Evolutionary conservation across 30 jellyfish, hydroid and myxozoan species (phyloP).

Genomic region (Phacellophora camtschatica): DNA sequence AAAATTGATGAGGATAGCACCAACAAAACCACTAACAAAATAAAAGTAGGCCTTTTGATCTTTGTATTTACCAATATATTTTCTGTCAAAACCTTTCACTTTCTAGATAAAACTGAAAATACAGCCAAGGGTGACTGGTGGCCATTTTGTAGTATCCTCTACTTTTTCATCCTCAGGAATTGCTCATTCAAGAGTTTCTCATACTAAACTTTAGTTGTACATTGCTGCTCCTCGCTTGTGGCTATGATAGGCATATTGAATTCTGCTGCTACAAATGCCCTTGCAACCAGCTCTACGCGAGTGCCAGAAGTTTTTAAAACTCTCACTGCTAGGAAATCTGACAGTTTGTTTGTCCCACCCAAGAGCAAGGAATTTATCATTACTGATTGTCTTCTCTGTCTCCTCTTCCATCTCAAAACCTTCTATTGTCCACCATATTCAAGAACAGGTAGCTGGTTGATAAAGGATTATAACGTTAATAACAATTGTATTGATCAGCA

Average conservation of each 20-base stretch:
- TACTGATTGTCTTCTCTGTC: background rate
- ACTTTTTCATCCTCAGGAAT: background rate
- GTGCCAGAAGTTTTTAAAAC: constrained; percentile 48
- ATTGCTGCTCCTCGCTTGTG: constrained; percentile 20
- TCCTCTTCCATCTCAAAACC: background rate
- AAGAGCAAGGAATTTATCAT: background rate
- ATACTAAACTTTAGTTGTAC: background rate
- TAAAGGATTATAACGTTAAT: background rate
- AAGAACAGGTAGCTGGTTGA: background rate
- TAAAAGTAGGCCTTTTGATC: constrained; percentile 54
- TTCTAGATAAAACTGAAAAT: constrained; percentile 31
- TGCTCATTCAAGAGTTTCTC: constrained; percentile 1
- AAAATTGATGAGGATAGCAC: background rate
- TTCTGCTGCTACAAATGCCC: constrained; percentile 63
- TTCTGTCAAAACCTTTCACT: constrained; percentile 33
- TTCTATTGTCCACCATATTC: background rate
- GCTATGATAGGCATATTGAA: constrained; percentile 22
- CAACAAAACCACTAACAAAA: constrained; percentile 45
- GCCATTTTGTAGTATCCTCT: constrained; percentile 27
- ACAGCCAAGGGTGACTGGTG: constrained; percentile 22
- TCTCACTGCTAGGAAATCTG: constrained; percentile 40
- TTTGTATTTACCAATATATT: constrained; percentile 46
- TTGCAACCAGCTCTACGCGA: constrained; percentile 52
- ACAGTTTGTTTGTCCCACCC: background rate
- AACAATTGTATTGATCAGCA: background rate